phyloP scores from a whole-genome alignment of 2,797 vertebrate genomes.

The Iguana delicatissima region DNA sequence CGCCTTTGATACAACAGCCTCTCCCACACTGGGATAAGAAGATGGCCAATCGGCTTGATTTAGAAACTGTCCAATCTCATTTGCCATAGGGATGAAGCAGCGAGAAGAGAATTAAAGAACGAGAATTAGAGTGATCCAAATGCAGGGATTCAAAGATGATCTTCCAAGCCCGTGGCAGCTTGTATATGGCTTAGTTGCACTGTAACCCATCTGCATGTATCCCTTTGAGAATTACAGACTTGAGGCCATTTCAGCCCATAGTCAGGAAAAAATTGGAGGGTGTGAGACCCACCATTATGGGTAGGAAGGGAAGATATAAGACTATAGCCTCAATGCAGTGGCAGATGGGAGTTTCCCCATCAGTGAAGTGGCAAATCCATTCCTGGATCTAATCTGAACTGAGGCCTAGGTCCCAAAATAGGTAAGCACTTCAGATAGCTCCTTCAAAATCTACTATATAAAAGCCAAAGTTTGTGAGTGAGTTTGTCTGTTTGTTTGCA shows the following conservation, averaged over 20 bases:
- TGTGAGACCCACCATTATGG: too few relatives aligned
- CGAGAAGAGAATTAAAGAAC: neutral
- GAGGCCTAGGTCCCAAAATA: too few relatives aligned
- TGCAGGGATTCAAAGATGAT: neutral
- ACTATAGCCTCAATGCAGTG: too few relatives aligned
- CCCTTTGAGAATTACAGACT: neutral
- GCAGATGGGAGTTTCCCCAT: too few relatives aligned
- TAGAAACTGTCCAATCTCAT: fast-evolving
- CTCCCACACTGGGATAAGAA: conserved; percentile 39
- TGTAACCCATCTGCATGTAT: neutral
- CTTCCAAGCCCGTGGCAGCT: neutral
- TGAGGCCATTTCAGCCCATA: neutral
- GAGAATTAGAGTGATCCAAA: neutral
- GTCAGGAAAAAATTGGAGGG: too few relatives aligned
- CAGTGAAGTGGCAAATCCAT: too few relatives aligned
- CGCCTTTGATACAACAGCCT: conserved; percentile 51
- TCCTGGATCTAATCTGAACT: too few relatives aligned
- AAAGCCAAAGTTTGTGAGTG: too few relatives aligned
- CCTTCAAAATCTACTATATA: too few relatives aligned
- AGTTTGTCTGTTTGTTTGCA: too few relatives aligned
- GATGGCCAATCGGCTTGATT: neutral
- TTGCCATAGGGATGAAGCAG: neutral
- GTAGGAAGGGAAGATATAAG: too few relatives aligned
- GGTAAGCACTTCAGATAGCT: too few relatives aligned
- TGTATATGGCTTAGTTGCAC: fast-evolving